Percentiles rank a stretch among this genome's conserved stretches.
Conservation (phyloP, 2,888 invertebrate species). For the Daptonema setosum region DNA sequence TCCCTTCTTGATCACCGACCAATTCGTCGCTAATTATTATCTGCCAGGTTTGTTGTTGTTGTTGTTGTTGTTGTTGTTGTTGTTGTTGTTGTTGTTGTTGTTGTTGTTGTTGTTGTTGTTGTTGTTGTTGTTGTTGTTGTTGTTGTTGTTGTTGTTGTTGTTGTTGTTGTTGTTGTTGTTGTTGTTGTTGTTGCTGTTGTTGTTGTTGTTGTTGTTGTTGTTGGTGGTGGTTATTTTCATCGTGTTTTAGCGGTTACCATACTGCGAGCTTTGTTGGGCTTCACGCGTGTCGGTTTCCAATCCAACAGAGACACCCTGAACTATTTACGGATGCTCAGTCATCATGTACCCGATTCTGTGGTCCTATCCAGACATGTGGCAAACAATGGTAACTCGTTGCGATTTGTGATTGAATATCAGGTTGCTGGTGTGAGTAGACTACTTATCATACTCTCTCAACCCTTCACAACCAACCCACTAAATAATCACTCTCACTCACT, state of each 20-base stretch:
- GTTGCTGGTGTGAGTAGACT: too few relatives aligned
- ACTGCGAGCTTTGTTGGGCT: too few relatives aligned
- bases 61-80: background rate
- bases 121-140: background rate
- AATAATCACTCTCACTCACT: too few relatives aligned
- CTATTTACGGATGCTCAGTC: background rate
- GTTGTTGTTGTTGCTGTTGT: background rate
- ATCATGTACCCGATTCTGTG: too few relatives aligned
- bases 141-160: background rate
- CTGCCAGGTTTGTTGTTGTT: constrained; percentile 36
- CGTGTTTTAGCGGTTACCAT: background rate
- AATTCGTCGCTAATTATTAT: constrained; percentile 37
- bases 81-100: background rate
- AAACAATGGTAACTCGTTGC: too few relatives aligned
- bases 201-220: background rate
- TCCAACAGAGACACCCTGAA: background rate
- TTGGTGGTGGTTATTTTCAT: too few relatives aligned
- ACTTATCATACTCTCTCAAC: too few relatives aligned
- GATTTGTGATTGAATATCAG: too few relatives aligned
- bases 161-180: background rate
- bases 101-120: background rate
- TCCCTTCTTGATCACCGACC: constrained; percentile 82
- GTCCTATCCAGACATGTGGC: too few relatives aligned
- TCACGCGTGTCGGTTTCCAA: background rate
- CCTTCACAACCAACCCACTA: too few relatives aligned